A percentile compares a stretch with the other conserved stretches of the same genome.
Conservation (phyloP, 2,888 invertebrate genomes). For the Crioceris asparagi region DNA sequence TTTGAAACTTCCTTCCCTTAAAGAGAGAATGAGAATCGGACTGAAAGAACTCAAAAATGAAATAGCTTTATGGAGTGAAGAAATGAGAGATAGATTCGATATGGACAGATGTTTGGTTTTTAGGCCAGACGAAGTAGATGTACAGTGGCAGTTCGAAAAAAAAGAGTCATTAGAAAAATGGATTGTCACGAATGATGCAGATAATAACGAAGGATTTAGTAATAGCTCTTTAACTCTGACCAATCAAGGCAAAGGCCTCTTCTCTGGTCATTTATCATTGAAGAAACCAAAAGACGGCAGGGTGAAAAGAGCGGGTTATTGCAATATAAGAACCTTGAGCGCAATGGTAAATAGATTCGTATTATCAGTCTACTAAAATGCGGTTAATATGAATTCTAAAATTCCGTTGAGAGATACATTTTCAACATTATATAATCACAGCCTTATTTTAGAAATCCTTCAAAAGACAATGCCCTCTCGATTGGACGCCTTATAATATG, state of each 20-base stretch:
- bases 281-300: slow-evolving; percentile 71
- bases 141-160: slow-evolving; percentile 59
- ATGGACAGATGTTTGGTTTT: slow-evolving; percentile 30
- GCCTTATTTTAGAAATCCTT: slow-evolving; percentile 62
- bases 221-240: slow-evolving; percentile 54
- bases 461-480: slow-evolving; percentile 52
- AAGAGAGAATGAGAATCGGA: slow-evolving; percentile 51
- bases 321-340: slow-evolving; percentile 60
- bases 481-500: slow-evolving; percentile 72
- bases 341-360: slow-evolving; percentile 50
- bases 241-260: slow-evolving; percentile 56
- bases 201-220: slow-evolving; percentile 73
- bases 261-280: slow-evolving; percentile 59
- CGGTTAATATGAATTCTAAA: not conserved
- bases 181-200: slow-evolving; percentile 65
- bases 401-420: not conserved
- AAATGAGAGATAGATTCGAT: slow-evolving; percentile 42
- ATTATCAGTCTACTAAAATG: no score
- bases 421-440: slow-evolving; percentile 3
- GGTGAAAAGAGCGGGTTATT: slow-evolving; percentile 70
- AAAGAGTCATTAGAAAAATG: slow-evolving; percentile 55
- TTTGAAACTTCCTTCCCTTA: slow-evolving; percentile 36
- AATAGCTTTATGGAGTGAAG: slow-evolving; percentile 52
- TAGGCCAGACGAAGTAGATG: slow-evolving; percentile 51
- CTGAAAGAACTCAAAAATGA: slow-evolving; percentile 56